Conservation (phyloP, 2,113 vertebrate genomes). For the Rhinoderma darwinii region DNA sequence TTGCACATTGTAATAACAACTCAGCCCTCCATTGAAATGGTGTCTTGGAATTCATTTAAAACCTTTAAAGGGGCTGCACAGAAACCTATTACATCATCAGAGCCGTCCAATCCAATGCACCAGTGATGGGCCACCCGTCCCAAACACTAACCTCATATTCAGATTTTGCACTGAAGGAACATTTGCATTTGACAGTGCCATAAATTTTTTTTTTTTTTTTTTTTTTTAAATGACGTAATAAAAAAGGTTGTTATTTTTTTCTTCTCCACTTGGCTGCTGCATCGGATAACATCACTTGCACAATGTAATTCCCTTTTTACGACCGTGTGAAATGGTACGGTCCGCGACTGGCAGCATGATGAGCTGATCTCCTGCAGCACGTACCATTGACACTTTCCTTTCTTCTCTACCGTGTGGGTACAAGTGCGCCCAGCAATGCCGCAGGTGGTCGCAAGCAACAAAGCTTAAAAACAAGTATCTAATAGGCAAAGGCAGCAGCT, state of each 20-base stretch:
- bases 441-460: background rate
- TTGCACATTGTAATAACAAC: conserved; percentile 77
- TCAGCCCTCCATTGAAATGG: conserved; percentile 77
- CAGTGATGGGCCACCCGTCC: conserved; percentile 87
- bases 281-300: conserved; percentile 32
- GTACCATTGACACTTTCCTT: conserved; percentile 67
- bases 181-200: conserved; percentile 60
- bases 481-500: background rate
- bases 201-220: too few species aligned
- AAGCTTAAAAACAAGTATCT: too few species aligned
- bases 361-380: conserved; percentile 86
- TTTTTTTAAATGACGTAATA: conserved; percentile 50
- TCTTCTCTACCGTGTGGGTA: conserved; percentile 1
- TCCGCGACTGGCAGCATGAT: conserved; percentile 84
- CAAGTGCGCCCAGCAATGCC: background rate
- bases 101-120: conserved; percentile 92
- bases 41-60: conserved; percentile 85
- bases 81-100: conserved; percentile 98
- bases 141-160: conserved; percentile 76
- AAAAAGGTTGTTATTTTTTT: conserved; percentile 66
- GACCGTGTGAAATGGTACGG: conserved; percentile 77
- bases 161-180: conserved; percentile 57
- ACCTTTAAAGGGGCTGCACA: conserved; percentile 87
- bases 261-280: conserved; percentile 56
- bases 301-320: conserved; percentile 65